Percentiles rank a stretch among this genome's conserved stretches.
Evolutionary conservation across 2,797 vertebrate genomes (phyloP).

Genomic region (Gobionotothen gibberifrons): DNA sequence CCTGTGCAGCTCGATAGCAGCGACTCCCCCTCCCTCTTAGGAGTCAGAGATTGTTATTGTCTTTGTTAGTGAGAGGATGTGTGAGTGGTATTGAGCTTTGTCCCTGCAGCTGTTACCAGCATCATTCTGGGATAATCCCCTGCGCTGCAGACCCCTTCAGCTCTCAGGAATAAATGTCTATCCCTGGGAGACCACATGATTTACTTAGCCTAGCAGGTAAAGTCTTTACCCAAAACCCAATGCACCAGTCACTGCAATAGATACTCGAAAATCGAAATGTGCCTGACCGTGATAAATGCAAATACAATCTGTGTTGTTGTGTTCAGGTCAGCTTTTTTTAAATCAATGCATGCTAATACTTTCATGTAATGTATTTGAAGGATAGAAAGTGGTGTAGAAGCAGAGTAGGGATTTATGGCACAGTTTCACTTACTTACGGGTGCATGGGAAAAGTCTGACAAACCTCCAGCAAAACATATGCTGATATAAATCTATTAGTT

Average conservation of each 20-base stretch:
- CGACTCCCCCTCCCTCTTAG: neutral
- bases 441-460: neutral
- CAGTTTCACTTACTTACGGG: neutral
- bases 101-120: constrained; percentile 26
- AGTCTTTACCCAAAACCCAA: neutral
- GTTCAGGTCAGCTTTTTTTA: neutral
- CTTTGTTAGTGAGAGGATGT: neutral
- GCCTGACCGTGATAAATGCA: neutral
- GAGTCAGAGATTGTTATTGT: neutral
- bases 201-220: constrained; percentile 8
- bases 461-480: neutral
- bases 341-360: too few relatives aligned
- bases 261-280: neutral
- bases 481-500: neutral
- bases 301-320: constrained; percentile 4
- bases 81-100: constrained; percentile 39
- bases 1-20: neutral
- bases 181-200: constrained; percentile 23
- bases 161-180: constrained; percentile 33
- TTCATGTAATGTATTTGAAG: too few relatives aligned
- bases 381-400: neutral
- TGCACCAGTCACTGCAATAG: neutral
- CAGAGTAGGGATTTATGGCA: neutral
- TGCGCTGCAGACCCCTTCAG: constrained; percentile 14
- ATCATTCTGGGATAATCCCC: constrained; percentile 52